Conservation (phyloP, 2,888 invertebrate species). For the Eilema caniola region DNA sequence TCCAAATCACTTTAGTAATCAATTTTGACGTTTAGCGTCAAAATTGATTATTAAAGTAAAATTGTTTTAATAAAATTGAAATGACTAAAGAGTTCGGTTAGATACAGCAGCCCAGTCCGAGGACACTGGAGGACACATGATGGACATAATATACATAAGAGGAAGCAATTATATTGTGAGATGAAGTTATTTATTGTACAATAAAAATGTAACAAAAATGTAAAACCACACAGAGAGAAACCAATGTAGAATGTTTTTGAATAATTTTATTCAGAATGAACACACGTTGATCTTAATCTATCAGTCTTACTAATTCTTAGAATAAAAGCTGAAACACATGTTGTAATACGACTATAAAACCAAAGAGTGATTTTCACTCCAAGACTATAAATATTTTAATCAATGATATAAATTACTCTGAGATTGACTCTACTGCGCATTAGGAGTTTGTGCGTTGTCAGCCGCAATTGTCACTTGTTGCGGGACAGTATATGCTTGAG, state of each 20-base stretch:
- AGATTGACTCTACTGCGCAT: slow-evolving; percentile 60
- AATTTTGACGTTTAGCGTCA: background rate
- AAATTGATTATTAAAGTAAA: too few species aligned
- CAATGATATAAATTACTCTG: slow-evolving; percentile 67
- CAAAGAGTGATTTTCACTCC: slow-evolving; percentile 23
- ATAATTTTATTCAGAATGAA: slow-evolving; percentile 62
- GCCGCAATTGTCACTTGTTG: slow-evolving; percentile 66
- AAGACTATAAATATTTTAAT: slow-evolving; percentile 61
- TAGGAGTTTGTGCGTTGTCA: slow-evolving; percentile 64
- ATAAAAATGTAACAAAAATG: too few species aligned
- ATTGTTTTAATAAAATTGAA: background rate
- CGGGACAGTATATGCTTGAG: slow-evolving; percentile 73
- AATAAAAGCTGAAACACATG: slow-evolving; percentile 36
- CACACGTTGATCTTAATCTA: slow-evolving; percentile 64
- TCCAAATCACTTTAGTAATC: too few species aligned
- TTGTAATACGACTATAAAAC: slow-evolving; percentile 27
- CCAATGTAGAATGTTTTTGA: background rate
- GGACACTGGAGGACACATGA: too few species aligned
- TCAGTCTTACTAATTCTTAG: slow-evolving; percentile 72
- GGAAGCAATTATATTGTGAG: too few species aligned
- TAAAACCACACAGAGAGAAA: background rate
- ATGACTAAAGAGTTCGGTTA: background rate
- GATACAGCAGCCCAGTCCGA: too few species aligned
- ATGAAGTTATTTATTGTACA: too few species aligned
- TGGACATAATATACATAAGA: too few species aligned